Conservation (phyloP, 1,140 invertebrate genomes). For the Dendroctonus valens region DNA sequence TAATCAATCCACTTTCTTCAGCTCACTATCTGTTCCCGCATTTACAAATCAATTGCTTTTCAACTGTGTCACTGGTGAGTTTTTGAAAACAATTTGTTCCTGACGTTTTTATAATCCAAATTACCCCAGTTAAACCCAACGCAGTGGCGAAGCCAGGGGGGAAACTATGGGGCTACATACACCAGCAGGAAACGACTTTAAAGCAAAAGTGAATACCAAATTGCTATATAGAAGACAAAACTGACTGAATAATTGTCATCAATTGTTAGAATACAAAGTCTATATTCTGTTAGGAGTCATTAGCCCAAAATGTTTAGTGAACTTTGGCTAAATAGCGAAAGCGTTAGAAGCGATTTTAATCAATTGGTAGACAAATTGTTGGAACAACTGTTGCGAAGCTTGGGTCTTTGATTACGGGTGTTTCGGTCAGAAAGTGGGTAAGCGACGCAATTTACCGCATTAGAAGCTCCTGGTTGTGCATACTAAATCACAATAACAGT, state of each 20-base stretch:
- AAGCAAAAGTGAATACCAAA: too few relatives aligned
- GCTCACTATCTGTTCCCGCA: too few relatives aligned
- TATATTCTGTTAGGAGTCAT: not conserved
- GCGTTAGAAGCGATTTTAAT: not conserved
- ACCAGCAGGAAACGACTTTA: too few relatives aligned
- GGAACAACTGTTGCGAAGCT: constrained; percentile 1
- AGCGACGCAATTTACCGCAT: not conserved
- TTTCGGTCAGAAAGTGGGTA: not conserved
- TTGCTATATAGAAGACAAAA: too few relatives aligned
- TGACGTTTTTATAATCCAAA: not conserved
- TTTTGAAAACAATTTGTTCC: not conserved
- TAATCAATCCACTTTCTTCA: constrained; percentile 1
- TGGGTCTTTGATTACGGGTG: constrained; percentile 3
- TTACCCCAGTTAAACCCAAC: too few relatives aligned
- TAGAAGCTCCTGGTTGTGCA: not conserved
- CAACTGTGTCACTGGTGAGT: too few relatives aligned
- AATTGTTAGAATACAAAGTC: not conserved
- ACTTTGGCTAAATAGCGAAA: not conserved
- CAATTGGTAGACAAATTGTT: not conserved
- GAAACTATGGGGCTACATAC: too few relatives aligned
- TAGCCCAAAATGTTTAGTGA: not conserved
- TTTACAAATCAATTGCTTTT: too few relatives aligned
- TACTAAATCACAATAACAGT: not conserved
- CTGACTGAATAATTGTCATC: not conserved
- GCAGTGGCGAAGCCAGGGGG: too few relatives aligned